phyloP scores from a whole-genome alignment of 2,888 invertebrate genomes.

The Serripes groenlandicus region DNA sequence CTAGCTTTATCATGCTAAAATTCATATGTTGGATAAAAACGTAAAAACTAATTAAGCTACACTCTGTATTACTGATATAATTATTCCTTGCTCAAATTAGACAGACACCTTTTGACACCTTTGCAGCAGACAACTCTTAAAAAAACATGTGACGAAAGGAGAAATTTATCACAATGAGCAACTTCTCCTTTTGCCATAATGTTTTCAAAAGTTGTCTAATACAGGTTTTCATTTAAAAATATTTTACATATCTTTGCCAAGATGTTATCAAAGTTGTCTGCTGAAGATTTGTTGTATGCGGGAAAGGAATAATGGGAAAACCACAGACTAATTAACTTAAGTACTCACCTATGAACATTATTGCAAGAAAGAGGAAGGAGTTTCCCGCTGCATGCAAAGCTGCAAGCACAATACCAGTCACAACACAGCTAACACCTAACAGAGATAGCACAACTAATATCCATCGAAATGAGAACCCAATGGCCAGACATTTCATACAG shows the following conservation, averaged over 20 bases:
- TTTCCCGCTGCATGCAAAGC: constrained; percentile 82
- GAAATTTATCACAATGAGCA: too few species aligned
- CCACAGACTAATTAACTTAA: too few species aligned
- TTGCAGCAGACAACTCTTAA: too few species aligned
- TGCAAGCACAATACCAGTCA: constrained; percentile 85
- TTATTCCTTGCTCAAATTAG: too few species aligned
- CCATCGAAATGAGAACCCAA: constrained; percentile 84
- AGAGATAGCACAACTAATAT: constrained; percentile 83
- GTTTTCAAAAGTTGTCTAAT: not conserved
- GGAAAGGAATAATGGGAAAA: not conserved
- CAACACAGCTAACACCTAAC: constrained; percentile 84
- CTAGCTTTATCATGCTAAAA: too few species aligned
- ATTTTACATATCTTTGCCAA: not conserved
- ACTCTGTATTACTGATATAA: too few species aligned
- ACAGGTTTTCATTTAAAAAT: not conserved
- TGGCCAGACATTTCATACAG: constrained; percentile 82
- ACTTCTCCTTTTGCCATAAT: not conserved
- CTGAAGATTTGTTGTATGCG: not conserved
- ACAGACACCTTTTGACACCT: too few species aligned
- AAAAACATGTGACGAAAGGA: too few species aligned
- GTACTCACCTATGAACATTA: constrained; percentile 86
- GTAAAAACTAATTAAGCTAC: too few species aligned
- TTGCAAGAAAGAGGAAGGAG: constrained; percentile 84
- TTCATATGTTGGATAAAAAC: too few species aligned
- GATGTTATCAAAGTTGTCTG: not conserved